Conservation (phyloP, 1,140 invertebrate species). For the Antheraea pernyi region DNA sequence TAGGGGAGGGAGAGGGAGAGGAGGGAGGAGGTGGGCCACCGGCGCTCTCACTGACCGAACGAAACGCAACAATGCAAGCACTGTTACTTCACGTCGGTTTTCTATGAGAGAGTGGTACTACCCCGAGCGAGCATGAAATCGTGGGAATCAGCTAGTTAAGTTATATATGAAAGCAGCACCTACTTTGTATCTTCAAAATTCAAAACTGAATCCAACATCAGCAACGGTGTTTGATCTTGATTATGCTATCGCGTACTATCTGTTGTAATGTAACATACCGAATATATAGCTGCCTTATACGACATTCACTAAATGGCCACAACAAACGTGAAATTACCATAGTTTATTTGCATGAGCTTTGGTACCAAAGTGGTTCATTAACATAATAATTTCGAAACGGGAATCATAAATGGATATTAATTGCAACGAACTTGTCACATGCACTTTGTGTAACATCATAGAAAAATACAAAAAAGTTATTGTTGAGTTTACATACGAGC, state of each 20-base stretch:
- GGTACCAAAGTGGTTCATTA: conserved; percentile 19
- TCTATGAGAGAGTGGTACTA: too few species aligned
- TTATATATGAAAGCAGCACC: too few species aligned
- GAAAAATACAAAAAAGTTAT: not conserved
- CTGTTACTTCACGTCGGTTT: too few species aligned
- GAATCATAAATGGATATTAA: conserved; percentile 25
- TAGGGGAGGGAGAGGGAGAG: too few species aligned
- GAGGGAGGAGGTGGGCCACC: too few species aligned
- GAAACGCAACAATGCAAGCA: too few species aligned
- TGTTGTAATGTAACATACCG: conserved; percentile 1
- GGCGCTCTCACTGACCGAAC: too few species aligned
- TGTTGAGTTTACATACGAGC: conserved; percentile 7
- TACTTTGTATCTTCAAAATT: not conserved
- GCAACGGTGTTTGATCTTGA: conserved; percentile 13
- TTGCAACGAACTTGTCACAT: conserved; percentile 8
- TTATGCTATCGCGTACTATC: conserved; percentile 16
- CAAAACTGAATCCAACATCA: too few species aligned
- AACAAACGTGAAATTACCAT: conserved; percentile 12
- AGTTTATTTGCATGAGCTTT: conserved; percentile 6
- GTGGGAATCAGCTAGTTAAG: too few species aligned
- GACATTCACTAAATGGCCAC: conserved; percentile 9
- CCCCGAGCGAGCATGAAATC: too few species aligned
- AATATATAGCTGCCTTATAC: conserved; percentile 9
- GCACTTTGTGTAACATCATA: not conserved
- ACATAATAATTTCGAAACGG: conserved; percentile 20